phyloP scores from a whole-genome alignment of 2,113 vertebrate genomes.

The Cygnus buccinator region DNA sequence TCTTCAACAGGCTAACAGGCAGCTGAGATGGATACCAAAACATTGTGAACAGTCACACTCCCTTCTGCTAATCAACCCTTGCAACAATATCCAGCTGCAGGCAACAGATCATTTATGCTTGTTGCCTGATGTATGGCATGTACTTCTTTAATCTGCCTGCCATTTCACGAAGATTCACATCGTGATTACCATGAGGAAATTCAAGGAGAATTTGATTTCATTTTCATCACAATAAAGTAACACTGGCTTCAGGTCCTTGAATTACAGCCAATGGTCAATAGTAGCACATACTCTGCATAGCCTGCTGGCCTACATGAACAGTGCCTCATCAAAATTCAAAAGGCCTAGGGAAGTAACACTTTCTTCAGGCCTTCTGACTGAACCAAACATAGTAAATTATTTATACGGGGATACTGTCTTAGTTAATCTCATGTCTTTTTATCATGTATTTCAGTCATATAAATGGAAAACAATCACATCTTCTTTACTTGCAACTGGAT shows the following conservation, averaged over 20 bases:
- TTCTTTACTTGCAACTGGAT: neutral
- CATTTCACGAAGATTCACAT: neutral
- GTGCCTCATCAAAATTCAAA: neutral
- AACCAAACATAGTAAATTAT: neutral
- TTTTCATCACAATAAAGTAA: neutral
- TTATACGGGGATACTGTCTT: neutral
- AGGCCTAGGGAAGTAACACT: neutral
- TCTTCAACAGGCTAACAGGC: neutral
- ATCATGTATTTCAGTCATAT: neutral
- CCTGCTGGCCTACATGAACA: neutral
- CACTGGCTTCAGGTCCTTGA: neutral
- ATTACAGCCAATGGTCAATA: neutral
- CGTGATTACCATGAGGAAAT: neutral
- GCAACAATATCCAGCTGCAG: neutral
- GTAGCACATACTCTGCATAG: fast-evolving
- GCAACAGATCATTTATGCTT: neutral
- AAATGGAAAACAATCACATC: neutral
- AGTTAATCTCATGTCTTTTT: neutral
- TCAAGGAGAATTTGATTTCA: neutral
- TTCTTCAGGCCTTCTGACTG: neutral
- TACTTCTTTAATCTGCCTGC: neutral
- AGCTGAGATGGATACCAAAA: neutral
- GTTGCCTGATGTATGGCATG: neutral
- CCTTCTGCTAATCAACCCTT: neutral
- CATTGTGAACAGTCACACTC: neutral